Percentiles rank a stretch among this genome's conserved stretches.
Evolutionary conservation across 2,888 invertebrate genomes (phyloP).

Genomic region (Trissolcus brochymenae): DNA sequence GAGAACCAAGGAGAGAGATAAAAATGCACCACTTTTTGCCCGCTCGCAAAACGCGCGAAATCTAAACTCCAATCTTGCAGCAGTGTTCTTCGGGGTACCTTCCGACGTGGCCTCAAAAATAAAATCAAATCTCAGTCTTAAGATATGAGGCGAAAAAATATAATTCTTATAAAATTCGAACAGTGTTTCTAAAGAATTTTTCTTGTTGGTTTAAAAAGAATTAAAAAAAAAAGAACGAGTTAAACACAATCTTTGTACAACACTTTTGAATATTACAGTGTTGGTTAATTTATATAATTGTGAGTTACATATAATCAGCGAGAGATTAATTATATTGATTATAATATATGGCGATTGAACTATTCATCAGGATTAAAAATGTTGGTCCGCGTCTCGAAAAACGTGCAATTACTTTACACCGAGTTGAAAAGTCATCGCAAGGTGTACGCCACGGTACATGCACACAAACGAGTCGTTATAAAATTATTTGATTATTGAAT

Average conservation of each 20-base stretch:
- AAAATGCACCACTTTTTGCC: conserved; percentile 30
- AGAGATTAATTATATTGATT: no score
- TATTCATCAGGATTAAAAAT: no score
- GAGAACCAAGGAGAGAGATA: conserved; percentile 28
- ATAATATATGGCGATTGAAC: no score
- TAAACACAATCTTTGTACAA: no score
- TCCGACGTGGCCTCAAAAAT: background rate
- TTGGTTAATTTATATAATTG: no score
- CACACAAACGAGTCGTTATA: background rate
- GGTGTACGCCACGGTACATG: background rate
- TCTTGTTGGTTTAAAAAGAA: no score
- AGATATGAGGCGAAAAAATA: background rate
- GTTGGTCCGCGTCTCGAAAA: no score
- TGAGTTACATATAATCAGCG: no score
- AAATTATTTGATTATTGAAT: no score
- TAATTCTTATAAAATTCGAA: background rate
- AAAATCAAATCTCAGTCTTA: background rate
- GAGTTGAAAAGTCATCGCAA: background rate
- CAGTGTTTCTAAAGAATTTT: background rate
- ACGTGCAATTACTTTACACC: background rate
- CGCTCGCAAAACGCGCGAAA: conserved; percentile 7
- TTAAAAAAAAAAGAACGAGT: no score
- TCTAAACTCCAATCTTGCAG: background rate
- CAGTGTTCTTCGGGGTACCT: background rate
- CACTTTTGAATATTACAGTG: no score